Evolutionary conservation across 2,113 vertebrate genomes (phyloP).

Genomic region (Naja naja): DNA sequence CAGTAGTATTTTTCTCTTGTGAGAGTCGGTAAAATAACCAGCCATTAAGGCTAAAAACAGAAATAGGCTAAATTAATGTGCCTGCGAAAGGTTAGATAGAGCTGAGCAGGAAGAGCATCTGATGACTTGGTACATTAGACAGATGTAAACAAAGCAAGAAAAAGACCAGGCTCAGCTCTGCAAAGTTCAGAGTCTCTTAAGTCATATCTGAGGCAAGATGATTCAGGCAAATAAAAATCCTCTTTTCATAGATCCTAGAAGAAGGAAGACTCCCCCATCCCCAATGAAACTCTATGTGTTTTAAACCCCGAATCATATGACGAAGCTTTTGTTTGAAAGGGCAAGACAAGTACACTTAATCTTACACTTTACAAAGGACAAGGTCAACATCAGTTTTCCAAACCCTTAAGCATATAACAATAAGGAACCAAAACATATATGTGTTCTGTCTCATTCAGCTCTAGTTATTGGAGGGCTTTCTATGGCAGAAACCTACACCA

Average conservation of each 20-base stretch:
- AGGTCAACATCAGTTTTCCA: background rate
- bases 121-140: conserved; percentile 9
- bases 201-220: background rate
- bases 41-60: conserved; percentile 16
- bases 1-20: background rate
- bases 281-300: background rate
- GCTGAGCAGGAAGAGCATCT: background rate
- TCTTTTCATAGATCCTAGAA: background rate
- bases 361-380: background rate
- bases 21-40: background rate
- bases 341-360: background rate
- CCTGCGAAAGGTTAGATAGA: conserved; percentile 41
- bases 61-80: conserved; percentile 32
- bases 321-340: background rate
- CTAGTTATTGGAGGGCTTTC: background rate
- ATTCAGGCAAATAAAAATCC: conserved; percentile 1
- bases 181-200: conserved; percentile 20
- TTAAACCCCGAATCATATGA: background rate
- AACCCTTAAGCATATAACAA: background rate
- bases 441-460: background rate
- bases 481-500: background rate
- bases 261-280: background rate
- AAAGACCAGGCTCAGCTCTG: conserved; percentile 13
- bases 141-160: conserved; percentile 21
- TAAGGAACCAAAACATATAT: background rate